Evolutionary conservation across 2,888 invertebrate genomes (phyloP), one percentile per base, ranked within the genome.

Genomic region (Agrotis exclamationis): DNA sequence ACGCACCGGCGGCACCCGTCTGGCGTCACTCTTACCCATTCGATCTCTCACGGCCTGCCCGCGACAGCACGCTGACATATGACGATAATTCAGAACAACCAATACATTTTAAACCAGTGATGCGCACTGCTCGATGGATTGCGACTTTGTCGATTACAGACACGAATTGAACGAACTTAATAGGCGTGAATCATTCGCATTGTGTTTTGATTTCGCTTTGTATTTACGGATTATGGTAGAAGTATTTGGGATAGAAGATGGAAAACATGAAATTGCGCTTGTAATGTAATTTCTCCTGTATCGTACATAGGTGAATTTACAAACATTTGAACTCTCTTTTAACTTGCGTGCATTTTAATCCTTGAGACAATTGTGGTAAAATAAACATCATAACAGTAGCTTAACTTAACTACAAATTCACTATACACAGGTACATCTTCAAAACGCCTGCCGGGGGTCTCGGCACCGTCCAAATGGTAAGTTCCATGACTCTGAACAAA

Each of bases 111-210:
- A 93, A 94, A 88, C 84, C 93, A 93, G 83, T 85, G 89, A 86
- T 89, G 91, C 93, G 90, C 76, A 83, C 80, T 72, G 83, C 86
- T 83, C 88, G 88, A 89, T 90, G 88, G 87, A 88, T 91, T 86
- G 91, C 84, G 86, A 92, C 93, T 90, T 91, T 92, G 92, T 92
- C 92, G 91, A 93, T 92, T 92, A 92, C 91, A 91, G 89, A 85
- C 85, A 77, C 84, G 84, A 85, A 90, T 88, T 89, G 88, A 90
- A 90, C 86, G 85, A 84, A 88, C 85, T 87, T 91, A 94, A 93
- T 92, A 90, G 88, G 91, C 93, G 89, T 93, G 88, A 91, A 93
- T 91, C 90, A 86, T 89, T 85, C 74, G 74, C 84, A 74, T 80
- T 84, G 86, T 86, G 80, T 79, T 82, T 79, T 85, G 80, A 74